Evolutionary conservation across 1,140 invertebrate species (phyloP).

Genomic region (Nasonia giraulti): DNA sequence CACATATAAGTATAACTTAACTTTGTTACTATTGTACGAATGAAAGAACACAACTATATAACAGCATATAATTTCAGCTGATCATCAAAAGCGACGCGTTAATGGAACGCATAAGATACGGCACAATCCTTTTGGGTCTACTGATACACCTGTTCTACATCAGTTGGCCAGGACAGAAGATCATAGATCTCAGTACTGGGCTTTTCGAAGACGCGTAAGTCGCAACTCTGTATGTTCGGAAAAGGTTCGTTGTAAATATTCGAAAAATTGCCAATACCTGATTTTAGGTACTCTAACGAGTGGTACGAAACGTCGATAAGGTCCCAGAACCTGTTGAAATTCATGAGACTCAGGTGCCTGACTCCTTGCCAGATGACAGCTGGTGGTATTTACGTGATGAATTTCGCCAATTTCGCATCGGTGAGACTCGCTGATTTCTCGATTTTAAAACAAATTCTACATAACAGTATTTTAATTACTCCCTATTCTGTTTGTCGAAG

Average conservation of each 20-base stretch:
- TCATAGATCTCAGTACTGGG: slow-evolving; percentile 52
- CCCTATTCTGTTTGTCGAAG: not conserved
- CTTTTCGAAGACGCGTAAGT: slow-evolving; percentile 53
- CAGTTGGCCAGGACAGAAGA: slow-evolving; percentile 53
- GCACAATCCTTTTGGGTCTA: slow-evolving; percentile 35
- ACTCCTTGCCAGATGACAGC: not conserved
- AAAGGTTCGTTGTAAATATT: not conserved
- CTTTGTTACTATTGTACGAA: no score
- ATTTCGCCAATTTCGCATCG: not conserved
- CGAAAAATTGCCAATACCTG: not conserved
- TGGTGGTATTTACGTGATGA: not conserved
- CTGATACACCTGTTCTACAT: slow-evolving; percentile 52
- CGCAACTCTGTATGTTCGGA: not conserved
- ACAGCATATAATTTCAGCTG: not conserved
- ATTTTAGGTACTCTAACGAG: slow-evolving; percentile 7
- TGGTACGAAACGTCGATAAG: not conserved
- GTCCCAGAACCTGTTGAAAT: not conserved
- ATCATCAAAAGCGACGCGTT: not conserved
- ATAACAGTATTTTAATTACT: not conserved
- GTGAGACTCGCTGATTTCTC: not conserved
- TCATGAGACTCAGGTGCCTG: not conserved
- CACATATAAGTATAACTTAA: no score
- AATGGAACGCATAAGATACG: slow-evolving; percentile 28
- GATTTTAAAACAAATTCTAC: no score
- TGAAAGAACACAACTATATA: no score